These are phyloP conservation scores for Actias luna DNA, from an alignment of 2,888 invertebrate genomes.

Conservation along the genomic window DNA sequence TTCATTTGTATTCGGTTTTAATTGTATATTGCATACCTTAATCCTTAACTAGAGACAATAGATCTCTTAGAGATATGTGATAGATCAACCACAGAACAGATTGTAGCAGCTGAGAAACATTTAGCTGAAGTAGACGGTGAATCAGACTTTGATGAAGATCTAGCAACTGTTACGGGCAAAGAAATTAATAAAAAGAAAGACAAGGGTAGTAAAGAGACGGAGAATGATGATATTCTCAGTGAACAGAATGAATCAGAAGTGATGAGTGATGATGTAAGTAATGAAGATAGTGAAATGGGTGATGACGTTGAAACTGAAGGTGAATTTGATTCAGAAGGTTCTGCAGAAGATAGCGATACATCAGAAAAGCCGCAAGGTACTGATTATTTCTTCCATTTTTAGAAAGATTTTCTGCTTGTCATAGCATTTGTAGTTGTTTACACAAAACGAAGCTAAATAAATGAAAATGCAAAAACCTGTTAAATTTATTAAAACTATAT, in stretches of 20 bases:
- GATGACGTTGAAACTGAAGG: constrained; percentile 26
- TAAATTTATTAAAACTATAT: no score
- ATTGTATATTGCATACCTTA: not conserved
- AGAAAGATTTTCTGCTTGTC: not conserved
- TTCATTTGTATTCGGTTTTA: no score
- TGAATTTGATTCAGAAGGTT: constrained; percentile 27
- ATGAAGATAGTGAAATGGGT: constrained; percentile 31
- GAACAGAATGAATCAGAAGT: constrained; percentile 20
- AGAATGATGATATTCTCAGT: constrained; percentile 20
- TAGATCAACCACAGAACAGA: constrained; percentile 82
- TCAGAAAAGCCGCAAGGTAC: not conserved
- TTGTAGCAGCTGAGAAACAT: constrained; percentile 83
- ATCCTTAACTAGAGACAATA: constrained; percentile 43
- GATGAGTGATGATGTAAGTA: constrained; percentile 30
- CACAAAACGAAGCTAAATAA: no score
- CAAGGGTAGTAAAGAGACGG: constrained; percentile 25
- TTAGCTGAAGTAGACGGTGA: constrained; percentile 81
- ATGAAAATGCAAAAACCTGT: no score
- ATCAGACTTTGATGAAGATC: constrained; percentile 84
- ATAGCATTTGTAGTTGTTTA: no score
- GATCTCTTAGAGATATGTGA: constrained; percentile 89
- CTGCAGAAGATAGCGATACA: constrained; percentile 18
- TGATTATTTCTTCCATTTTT: not conserved
- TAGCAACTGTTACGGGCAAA: constrained; percentile 79
- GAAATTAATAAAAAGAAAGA: constrained; percentile 44